Base-by-base conservation (phyloP, 2,888 invertebrate genomes). In the Leucophora obtusa region DNA sequence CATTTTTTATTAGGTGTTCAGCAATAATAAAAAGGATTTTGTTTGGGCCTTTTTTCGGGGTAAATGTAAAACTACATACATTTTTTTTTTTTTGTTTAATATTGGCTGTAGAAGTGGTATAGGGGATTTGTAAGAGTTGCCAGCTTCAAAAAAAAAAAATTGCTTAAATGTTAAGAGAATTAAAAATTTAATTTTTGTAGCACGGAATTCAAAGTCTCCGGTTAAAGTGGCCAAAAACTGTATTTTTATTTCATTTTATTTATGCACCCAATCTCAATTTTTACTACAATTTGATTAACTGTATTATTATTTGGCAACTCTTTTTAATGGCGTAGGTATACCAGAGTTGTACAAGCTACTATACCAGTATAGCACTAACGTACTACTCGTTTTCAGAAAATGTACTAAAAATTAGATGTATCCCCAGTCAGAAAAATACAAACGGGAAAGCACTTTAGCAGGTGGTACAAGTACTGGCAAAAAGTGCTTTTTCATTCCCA, bases 1-100 rank as follows among this genome's bases (percentile, higher is more conserved):
- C 81, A 81, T 81, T 81, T 81, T 70, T 7, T 73, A 70, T 6
- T 43, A 74, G 81, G 81, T 66, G 65, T 33, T 59, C 81, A 81
- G 77, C 38, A 62, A 68, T 28, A 54, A 53, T 17, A 38, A 56
- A 10, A 28, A n/a, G 18, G 58, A 10, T 11, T 18, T 17, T 47
- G 3, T 70, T 56, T 3, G 28, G 7, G 6, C 4, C 6, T 28
- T 28, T 28, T 28, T 28, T 28, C 6, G 7, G n/a, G 7, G n/a
- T 33, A 15, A 63, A 47, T 76, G 75, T 68, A 76, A 75, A 80
- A 68, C 80, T 76, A 80, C 80, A 76, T 75, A 56, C 50, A 35
- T 66, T 66, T 63, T 58, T 10, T 51, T 51, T 53, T n/a, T n/a
- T n/a, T n/a, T n/a, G n/a, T n/a, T n/a, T n/a, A n/a, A n/a, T n/a